phyloP scores from a whole-genome alignment of 2,888 invertebrate species.

The Proisotoma minuta region DNA sequence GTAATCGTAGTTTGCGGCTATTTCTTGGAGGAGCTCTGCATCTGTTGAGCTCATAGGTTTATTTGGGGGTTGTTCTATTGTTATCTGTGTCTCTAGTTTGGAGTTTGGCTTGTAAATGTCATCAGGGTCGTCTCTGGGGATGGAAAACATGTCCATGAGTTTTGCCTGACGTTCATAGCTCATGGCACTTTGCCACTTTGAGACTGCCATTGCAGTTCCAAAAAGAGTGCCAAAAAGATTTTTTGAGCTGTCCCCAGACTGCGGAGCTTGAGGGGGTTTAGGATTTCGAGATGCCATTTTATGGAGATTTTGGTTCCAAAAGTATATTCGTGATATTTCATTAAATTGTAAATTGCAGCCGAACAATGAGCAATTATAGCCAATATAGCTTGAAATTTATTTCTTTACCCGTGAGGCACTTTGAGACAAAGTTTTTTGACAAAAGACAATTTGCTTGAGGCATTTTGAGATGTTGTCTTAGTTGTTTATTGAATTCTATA shows the following conservation, averaged over 20 bases:
- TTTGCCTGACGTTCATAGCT: slow-evolving; percentile 15
- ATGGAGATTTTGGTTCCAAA: too few relatives aligned
- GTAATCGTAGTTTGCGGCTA: slow-evolving; percentile 32
- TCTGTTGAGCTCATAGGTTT: slow-evolving; percentile 16
- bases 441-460: too few relatives aligned
- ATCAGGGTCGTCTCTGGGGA: slow-evolving; percentile 30
- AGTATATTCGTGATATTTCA: too few relatives aligned
- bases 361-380: too few relatives aligned
- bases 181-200: slow-evolving; percentile 20
- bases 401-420: too few relatives aligned
- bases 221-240: not conserved
- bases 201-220: not conserved
- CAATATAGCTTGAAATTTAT: too few relatives aligned
- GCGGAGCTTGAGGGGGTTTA: not conserved
- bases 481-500: too few relatives aligned
- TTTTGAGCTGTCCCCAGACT: not conserved
- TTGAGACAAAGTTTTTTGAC: too few relatives aligned
- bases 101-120: slow-evolving; percentile 37
- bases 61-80: slow-evolving; percentile 16
- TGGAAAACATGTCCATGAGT: slow-evolving; percentile 17
- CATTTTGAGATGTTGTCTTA: too few relatives aligned
- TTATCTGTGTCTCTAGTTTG: slow-evolving; percentile 8
- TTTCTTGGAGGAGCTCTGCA: slow-evolving; percentile 22
- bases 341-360: too few relatives aligned
- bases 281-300: too few relatives aligned